A percentile compares a stretch with the other conserved stretches of the same genome.
phyloP scores from a whole-genome alignment of 2,797 vertebrate genomes.

The Cryptoblepharus egeriae region DNA sequence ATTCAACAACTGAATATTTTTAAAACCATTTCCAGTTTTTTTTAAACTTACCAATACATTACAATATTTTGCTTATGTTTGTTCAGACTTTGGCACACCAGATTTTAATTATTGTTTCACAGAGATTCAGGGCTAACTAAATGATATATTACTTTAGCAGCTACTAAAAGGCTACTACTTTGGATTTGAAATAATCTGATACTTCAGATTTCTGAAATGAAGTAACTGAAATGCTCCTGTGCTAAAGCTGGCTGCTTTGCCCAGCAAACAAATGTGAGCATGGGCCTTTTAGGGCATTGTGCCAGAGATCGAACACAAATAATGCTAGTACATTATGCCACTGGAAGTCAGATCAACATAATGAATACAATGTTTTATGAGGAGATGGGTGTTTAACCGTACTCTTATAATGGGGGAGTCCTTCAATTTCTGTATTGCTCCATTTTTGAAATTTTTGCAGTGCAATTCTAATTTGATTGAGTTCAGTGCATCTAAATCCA shows the following conservation, averaged over 20 bases:
- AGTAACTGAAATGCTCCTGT: neutral
- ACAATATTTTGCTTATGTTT: neutral
- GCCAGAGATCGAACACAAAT: neutral
- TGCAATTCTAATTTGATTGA: too few species aligned
- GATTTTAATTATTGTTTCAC: neutral
- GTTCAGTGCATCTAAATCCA: too few species aligned
- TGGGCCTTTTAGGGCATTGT: neutral
- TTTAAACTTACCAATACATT: neutral
- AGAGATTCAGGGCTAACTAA: neutral
- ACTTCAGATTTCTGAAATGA: neutral
- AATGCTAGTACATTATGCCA: neutral
- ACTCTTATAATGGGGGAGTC: too few species aligned
- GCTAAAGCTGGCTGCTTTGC: neutral
- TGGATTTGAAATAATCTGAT: neutral
- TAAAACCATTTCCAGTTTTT: neutral
- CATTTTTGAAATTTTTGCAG: neutral
- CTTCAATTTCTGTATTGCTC: neutral
- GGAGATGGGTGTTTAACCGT: neutral
- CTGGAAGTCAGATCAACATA: neutral
- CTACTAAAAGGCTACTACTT: neutral
- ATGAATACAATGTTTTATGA: neutral
- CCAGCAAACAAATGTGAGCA: neutral
- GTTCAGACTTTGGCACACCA: neutral
- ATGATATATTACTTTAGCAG: neutral
- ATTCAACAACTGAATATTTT: conserved; percentile 5